These are phyloP conservation scores for Oscheius onirici DNA, from an alignment of 2,888 invertebrate genomes.

Conservation along the genomic window DNA sequence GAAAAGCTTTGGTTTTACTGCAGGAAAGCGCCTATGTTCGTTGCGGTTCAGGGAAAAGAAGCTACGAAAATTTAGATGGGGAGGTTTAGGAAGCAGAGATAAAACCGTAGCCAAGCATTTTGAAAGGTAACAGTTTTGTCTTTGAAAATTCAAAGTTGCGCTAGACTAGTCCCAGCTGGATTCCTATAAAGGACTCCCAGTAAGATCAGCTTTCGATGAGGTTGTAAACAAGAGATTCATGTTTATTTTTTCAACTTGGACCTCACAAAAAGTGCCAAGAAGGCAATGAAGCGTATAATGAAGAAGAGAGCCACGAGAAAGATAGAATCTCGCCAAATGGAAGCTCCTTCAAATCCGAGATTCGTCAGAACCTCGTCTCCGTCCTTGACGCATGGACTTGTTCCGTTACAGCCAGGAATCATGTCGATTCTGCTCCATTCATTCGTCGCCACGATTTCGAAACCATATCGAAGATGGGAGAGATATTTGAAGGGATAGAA, in stretches of 20 bases:
- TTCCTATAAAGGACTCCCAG: no score
- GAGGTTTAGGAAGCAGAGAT: no score
- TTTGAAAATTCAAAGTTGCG: no score
- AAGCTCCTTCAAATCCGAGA: constrained; percentile 53
- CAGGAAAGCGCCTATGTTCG: no score
- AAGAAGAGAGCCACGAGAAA: constrained; percentile 57
- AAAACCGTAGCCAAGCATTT: no score
- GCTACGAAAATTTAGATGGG: no score
- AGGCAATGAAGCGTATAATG: constrained; percentile 59
- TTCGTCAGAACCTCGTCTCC: constrained; percentile 58
- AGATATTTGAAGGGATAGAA: constrained; percentile 72
- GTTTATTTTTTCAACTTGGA: constrained; percentile 51
- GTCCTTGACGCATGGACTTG: constrained; percentile 34
- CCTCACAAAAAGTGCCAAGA: constrained; percentile 56
- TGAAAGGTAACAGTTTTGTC: no score
- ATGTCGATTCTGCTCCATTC: constrained; percentile 71
- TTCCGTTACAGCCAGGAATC: constrained; percentile 53
- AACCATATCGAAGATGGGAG: constrained; percentile 73
- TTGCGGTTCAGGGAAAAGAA: no score
- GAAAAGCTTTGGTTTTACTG: no score
- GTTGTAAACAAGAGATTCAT: no score
- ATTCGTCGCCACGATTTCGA: constrained; percentile 72
- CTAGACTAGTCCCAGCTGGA: no score
- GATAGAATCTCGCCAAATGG: constrained; percentile 53
- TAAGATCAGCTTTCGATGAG: no score